Base-by-base conservation (phyloP, 1,140 invertebrate species). In the Zaprionus tsacasi region DNA sequence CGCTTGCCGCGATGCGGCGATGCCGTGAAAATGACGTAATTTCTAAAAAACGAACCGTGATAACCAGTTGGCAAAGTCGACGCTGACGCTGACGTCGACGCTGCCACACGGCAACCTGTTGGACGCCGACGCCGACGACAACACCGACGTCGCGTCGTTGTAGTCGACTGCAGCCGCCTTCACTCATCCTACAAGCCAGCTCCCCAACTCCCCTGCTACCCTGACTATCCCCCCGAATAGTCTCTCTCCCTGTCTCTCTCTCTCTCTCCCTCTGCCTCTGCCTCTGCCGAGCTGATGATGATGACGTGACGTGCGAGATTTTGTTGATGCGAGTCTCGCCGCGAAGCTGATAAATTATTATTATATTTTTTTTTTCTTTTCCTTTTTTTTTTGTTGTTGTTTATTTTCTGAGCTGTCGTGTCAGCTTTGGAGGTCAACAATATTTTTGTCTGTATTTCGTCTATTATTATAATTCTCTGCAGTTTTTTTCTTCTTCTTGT, bases 281-380 rank as follows among this genome's bases (percentile, higher is more conserved):
- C n/a, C 43, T 55, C 35, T 68, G n/a, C n/a, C 35, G 11, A 57
- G 36, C 6, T 75, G 71, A 52, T 55, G 67, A 17, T 64, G 85
- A 88, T 88, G 83, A 88, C 83, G 83, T 88, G 85, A 88, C 83
- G 69, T 81, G 81, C 78, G 80, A 82, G 77, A 80, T 82, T 85
- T 80, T 67, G 61, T 74, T 82, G 78, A 80, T 79, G 78, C 64
- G 63, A 64, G 21, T 38, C 58, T 64, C n/a, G 56, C 60, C 70
- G 79, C 81, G 66, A 81, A 69, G 76, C 81, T 89, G 78, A 89
- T 89, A 86, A 89, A 89, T 89, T 85, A 89, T 79, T 81, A 70
- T 81, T 38, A 33, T 78, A 58, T 81, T 73, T 73, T 55, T n/a
- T n/a, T 63, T 58, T 58, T 52, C 56, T 65, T 65, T 74, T 11